phyloP scores from a whole-genome alignment of 37 sponge, comb jelly and placozoan species.

The Eunapius fragilis region DNA sequence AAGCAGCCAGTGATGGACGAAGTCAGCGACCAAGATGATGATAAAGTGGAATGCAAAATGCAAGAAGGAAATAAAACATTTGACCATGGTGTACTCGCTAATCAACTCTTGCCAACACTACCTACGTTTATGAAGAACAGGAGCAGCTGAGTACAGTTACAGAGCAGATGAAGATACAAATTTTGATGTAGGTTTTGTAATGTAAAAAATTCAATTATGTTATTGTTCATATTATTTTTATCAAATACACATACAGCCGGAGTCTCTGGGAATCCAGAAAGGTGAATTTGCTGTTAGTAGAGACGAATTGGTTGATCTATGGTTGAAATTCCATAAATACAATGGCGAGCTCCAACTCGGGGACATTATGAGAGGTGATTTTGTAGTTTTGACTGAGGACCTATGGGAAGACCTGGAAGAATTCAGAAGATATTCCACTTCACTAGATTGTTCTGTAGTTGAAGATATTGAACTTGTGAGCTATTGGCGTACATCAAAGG shows the following conservation, averaged over 20 bases:
- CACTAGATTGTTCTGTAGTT: background rate
- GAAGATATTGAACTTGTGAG: background rate
- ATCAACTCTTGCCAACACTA: background rate
- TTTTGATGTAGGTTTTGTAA: background rate
- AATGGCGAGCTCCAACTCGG: background rate
- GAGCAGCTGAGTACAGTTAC: background rate
- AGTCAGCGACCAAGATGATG: background rate
- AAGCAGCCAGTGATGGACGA: background rate
- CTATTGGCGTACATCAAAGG: background rate
- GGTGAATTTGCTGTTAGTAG: background rate
- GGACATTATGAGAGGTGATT: background rate
- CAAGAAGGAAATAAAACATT: background rate
- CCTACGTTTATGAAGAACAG: background rate
- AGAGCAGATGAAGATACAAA: background rate
- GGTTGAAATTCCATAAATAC: background rate
- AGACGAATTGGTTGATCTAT: background rate
- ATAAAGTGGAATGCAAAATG: background rate
- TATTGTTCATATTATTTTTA: background rate
- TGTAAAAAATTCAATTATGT: background rate
- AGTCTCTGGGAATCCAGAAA: background rate
- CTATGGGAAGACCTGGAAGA: background rate
- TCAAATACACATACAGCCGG: background rate
- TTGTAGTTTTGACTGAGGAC: background rate
- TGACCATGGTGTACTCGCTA: background rate
- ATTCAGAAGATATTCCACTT: background rate